Evolutionary conservation across 2,797 vertebrate genomes (phyloP).

Genomic region (Novumbra hubbsi): DNA sequence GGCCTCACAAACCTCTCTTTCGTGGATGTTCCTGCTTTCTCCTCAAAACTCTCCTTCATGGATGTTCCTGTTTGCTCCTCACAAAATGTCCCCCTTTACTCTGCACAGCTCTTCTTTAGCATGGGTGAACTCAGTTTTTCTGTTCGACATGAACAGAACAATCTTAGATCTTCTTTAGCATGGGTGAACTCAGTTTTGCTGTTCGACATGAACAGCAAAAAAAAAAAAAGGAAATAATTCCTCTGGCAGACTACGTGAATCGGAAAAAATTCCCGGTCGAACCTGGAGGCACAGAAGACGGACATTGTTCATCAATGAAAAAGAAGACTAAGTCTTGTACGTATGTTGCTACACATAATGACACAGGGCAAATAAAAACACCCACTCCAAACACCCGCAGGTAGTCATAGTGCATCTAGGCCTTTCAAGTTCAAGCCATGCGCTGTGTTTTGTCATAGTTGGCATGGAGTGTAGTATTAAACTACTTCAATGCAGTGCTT

Average conservation of each 20-base stretch:
- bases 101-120: constrained; percentile 39
- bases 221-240: neutral
- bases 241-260: neutral
- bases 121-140: constrained; percentile 9
- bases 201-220: neutral
- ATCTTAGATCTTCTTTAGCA: neutral
- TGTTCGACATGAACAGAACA: neutral
- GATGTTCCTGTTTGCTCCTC: constrained; percentile 19
- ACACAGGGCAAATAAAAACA: neutral
- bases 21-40: constrained; percentile 22
- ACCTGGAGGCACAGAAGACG: neutral
- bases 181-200: constrained; percentile 7
- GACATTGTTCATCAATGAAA: neutral
- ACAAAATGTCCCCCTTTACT: constrained; percentile 27
- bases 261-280: neutral
- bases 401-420: too few relatives aligned
- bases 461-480: neutral
- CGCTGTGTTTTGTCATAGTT: neutral
- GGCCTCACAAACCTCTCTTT: constrained; percentile 20
- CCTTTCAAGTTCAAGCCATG: neutral
- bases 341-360: neutral
- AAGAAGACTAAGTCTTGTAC: neutral
- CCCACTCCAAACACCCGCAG: neutral
- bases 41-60: constrained; percentile 16
- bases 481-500: neutral